Percentiles rank a stretch among this genome's conserved stretches.
phyloP scores from a whole-genome alignment of 1,140 invertebrate species.

The Drosophila kepulauana region DNA sequence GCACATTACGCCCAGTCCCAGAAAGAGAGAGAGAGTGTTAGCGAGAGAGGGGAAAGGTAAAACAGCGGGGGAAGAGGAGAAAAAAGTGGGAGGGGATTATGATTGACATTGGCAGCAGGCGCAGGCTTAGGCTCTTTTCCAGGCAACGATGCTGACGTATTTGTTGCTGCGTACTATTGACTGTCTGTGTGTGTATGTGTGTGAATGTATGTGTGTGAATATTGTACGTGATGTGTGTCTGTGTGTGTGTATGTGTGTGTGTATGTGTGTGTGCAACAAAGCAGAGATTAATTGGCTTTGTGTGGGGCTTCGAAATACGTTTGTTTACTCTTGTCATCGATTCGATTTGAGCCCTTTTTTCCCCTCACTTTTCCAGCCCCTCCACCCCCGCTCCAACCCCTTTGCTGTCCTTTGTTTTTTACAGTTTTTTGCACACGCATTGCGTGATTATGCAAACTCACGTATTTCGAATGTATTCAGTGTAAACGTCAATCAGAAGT shows the following conservation, averaged over 20 bases:
- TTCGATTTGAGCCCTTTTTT: conserved; percentile 41
- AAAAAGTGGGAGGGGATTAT: conserved; percentile 19
- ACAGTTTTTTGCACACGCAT: conserved; percentile 22
- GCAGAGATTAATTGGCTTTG: conserved; percentile 72
- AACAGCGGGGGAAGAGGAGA: background rate
- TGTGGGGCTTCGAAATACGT: conserved; percentile 58
- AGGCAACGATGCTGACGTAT: conserved; percentile 12
- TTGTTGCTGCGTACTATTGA: conserved; percentile 1
- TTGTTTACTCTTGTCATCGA: conserved; percentile 70
- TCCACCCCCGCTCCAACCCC: background rate
- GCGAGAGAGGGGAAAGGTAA: background rate
- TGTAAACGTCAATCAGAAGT: conserved; percentile 34
- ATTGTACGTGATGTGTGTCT: conserved; percentile 16
- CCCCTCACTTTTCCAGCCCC: background rate
- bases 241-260: conserved; percentile 27
- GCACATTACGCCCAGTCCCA: conserved; percentile 15
- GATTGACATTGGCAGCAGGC: conserved; percentile 41
- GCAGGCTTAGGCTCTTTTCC: conserved; percentile 8
- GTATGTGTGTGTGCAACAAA: conserved; percentile 53
- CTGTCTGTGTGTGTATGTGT: background rate
- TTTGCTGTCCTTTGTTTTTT: conserved; percentile 3
- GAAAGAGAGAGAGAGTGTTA: no score
- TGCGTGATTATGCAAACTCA: conserved; percentile 55
- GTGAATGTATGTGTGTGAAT: background rate
- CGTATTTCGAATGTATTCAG: conserved; percentile 22